A percentile compares a stretch with the other conserved stretches of the same genome.
These are phyloP conservation scores for Amblyopsis hoosieri DNA, from an alignment of 2,797 vertebrate genomes.

Conservation along the genomic window DNA sequence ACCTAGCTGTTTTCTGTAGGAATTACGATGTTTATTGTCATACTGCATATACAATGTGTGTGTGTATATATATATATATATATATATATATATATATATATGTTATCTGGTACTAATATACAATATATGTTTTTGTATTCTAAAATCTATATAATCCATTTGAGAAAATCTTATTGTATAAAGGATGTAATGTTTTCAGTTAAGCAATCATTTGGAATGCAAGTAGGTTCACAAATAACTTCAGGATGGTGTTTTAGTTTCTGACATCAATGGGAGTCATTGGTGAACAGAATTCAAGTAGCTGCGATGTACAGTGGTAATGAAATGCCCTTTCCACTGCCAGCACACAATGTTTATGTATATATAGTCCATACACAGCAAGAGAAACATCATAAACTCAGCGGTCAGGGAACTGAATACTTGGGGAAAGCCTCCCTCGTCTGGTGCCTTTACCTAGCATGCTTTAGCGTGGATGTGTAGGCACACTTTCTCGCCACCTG, in stretches of 20 bases:
- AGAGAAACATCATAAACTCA: too few relatives aligned
- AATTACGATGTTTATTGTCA: too few relatives aligned
- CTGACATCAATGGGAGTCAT: too few relatives aligned
- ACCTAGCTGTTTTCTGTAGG: too few relatives aligned
- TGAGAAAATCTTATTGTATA: too few relatives aligned
- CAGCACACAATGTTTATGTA: neutral
- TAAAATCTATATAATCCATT: neutral
- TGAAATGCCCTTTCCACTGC: neutral
- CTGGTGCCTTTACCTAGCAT: slow-evolving; percentile 82
- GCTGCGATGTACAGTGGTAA: neutral
- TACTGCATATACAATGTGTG: neutral
- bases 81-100: neutral
- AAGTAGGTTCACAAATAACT: too few relatives aligned
- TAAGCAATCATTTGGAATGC: too few relatives aligned
- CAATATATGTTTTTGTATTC: neutral
- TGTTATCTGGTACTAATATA: too few relatives aligned
- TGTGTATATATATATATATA: neutral
- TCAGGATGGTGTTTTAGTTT: too few relatives aligned
- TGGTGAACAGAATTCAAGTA: too few relatives aligned
- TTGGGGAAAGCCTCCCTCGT: neutral
- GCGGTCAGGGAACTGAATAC: neutral
- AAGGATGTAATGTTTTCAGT: too few relatives aligned
- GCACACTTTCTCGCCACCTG: slow-evolving; percentile 95
- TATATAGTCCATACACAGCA: neutral
- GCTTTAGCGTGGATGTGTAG: slow-evolving; percentile 91